phyloP scores from a whole-genome alignment of 2,888 invertebrate genomes.

The Anaspis maculata region DNA sequence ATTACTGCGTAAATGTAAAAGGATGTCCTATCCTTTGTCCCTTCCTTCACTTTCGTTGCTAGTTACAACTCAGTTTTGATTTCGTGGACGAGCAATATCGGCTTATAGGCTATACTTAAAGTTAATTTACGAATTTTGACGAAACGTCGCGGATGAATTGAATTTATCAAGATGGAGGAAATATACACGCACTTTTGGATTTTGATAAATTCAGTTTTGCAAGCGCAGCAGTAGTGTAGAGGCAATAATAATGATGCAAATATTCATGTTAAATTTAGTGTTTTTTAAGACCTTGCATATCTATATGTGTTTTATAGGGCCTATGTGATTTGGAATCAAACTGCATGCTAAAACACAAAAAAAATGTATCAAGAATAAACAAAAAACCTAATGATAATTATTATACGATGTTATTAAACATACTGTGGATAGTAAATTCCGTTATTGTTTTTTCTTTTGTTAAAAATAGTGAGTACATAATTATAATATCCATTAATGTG shows the following conservation, averaged over 20 bases:
- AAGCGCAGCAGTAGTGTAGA: conserved; percentile 21
- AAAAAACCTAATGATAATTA: neutral
- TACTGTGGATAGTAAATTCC: too few species aligned
- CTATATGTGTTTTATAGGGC: conserved; percentile 17
- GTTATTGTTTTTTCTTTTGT: too few species aligned
- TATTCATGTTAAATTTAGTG: conserved; percentile 19
- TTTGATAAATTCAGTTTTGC: conserved; percentile 10
- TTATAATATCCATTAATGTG: conserved; percentile 7
- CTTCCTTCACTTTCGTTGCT: conserved; percentile 6
- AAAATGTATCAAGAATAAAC: conserved; percentile 1
- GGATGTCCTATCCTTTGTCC: conserved; percentile 5
- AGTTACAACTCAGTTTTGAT: conserved; percentile 2
- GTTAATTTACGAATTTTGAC: conserved; percentile 10
- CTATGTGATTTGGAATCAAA: conserved; percentile 7
- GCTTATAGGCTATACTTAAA: conserved; percentile 18
- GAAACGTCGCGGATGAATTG: too few species aligned
- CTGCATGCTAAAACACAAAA: conserved; percentile 9
- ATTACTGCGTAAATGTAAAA: conserved; percentile 15
- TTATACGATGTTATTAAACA: too few species aligned
- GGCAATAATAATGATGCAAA: conserved; percentile 24
- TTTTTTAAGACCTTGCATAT: conserved; percentile 23
- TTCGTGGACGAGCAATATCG: conserved; percentile 17
- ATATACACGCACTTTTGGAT: conserved; percentile 2
- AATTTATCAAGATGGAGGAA: conserved; percentile 2
- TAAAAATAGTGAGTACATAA: too few species aligned